These are phyloP conservation scores for Rhinella marina DNA, from an alignment of 2,797 vertebrate genomes.

Conservation along the genomic window DNA sequence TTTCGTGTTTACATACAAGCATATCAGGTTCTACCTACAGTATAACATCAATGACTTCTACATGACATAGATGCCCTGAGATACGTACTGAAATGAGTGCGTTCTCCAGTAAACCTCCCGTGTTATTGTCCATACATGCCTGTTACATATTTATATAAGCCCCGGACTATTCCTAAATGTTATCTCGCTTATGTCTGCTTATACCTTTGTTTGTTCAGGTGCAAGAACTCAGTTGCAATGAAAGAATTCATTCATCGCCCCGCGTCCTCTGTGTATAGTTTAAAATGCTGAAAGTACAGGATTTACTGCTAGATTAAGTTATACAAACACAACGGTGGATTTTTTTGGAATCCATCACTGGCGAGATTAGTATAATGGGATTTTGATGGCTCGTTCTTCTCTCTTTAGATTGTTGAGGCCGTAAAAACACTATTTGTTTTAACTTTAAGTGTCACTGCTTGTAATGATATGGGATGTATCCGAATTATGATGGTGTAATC, in stretches of 20 bases:
- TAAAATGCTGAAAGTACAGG: constrained; percentile 47
- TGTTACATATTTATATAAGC: constrained; percentile 52
- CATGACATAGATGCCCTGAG: neutral
- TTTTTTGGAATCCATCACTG: constrained; percentile 49
- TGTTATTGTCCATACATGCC: constrained; percentile 26
- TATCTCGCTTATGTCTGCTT: constrained; percentile 64
- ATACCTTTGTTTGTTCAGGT: constrained; percentile 73
- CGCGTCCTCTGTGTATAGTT: constrained; percentile 30
- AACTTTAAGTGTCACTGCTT: constrained; percentile 10
- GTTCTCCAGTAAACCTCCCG: constrained; percentile 11
- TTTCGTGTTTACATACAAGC: constrained; percentile 8
- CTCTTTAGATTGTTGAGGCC: constrained; percentile 10
- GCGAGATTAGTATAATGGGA: constrained; percentile 44
- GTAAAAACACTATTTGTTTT: constrained; percentile 34
- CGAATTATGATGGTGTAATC: constrained; percentile 2
- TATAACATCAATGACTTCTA: neutral
- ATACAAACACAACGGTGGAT: constrained; percentile 39
- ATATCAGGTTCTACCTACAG: neutral
- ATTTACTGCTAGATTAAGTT: constrained; percentile 60
- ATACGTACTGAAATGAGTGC: neutral
- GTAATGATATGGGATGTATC: constrained; percentile 23
- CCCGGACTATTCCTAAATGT: constrained; percentile 45
- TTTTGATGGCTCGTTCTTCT: constrained; percentile 20
- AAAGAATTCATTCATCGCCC: constrained; percentile 65
- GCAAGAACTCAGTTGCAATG: constrained; percentile 64